Conservation (phyloP, 2,888 invertebrate species). For the Drosophila sordidula region DNA sequence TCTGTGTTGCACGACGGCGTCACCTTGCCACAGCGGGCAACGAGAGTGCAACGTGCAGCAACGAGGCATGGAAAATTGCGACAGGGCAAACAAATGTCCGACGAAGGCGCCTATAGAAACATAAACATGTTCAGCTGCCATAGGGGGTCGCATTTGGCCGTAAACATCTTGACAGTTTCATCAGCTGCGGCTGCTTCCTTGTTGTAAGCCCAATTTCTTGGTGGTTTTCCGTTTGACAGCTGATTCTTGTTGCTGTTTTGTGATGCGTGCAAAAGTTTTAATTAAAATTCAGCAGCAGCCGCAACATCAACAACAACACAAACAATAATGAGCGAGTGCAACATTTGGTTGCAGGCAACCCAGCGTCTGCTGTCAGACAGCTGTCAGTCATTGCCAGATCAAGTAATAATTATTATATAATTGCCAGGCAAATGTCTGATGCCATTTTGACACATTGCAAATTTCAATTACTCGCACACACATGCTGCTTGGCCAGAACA, state of each 20-base stretch:
- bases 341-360: conserved; percentile 42
- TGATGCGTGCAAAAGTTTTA: conserved; percentile 55
- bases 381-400: conserved; percentile 55
- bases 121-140: conserved; percentile 29
- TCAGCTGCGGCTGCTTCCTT: conserved; percentile 34
- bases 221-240: conserved; percentile 26
- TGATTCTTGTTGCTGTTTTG: conserved; percentile 27
- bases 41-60: conserved; percentile 46
- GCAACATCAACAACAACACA: background rate
- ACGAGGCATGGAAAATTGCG: conserved; percentile 57
- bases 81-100: conserved; percentile 32
- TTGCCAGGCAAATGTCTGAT: conserved; percentile 44
- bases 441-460: conserved; percentile 59
- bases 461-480: conserved; percentile 63
- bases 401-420: conserved; percentile 66
- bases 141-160: conserved; percentile 29
- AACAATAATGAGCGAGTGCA: conserved; percentile 43
- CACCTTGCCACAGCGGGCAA: conserved; percentile 45
- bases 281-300: conserved; percentile 43
- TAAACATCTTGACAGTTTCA: conserved; percentile 46
- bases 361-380: conserved; percentile 39
- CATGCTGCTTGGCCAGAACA: conserved; percentile 10
- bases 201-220: conserved; percentile 31
- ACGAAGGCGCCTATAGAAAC: conserved; percentile 40
- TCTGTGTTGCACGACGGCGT: background rate